Evolutionary conservation across 2,888 invertebrate genomes (phyloP), one percentile per base, ranked within the genome.

Genomic region (Willowsia nigromaculata): DNA sequence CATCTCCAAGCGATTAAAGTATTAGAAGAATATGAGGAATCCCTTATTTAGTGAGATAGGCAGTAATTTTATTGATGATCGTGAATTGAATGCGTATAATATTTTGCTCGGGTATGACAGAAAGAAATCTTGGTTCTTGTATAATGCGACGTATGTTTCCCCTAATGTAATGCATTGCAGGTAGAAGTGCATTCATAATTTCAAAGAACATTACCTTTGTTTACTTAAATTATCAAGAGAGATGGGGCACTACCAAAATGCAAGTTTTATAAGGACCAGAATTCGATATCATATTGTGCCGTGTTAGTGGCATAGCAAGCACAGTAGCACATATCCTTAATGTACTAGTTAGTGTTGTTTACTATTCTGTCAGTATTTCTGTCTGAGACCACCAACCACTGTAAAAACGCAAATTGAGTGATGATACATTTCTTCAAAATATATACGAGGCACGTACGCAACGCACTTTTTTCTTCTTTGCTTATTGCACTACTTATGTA

Each of bases 391-490:
- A 56, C 6, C 56, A 56, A 5, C 5, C 18, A 18, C 11, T 56
- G 22, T 56, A 56, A 22, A 56, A 56, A 56, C 25, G 3, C 15
- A 56, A 11, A 22, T 56, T 22, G 56, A 56, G 22, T 56, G 56
- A 56, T 22, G 56, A 56, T 56, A n/a, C n/a, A 15, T 15, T 2
- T 47, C 15, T 56, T 56, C 3, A 22, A 40, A 56, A 81, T 25
- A 40, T 84, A 71, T 84, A 84, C 53, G n/a, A 56, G 22, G 71
- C 84, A 84, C 83, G 71, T 83, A 83, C 50, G 22, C n/a, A 40
- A 37, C 6, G 71, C 84, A 84, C 37, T 13, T 47, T 13, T 47
- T 47, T 59, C 33, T 59, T 40, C 40, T 80, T 47, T 56, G n/a
- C 7, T 22, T 3, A 30, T 15, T 65, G 15, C 40, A 40, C n/a